A percentile compares a stretch with the other conserved stretches of the same genome.
Evolutionary conservation across 1,140 invertebrate species (phyloP).

Genomic region (Drosophila willistoni): DNA sequence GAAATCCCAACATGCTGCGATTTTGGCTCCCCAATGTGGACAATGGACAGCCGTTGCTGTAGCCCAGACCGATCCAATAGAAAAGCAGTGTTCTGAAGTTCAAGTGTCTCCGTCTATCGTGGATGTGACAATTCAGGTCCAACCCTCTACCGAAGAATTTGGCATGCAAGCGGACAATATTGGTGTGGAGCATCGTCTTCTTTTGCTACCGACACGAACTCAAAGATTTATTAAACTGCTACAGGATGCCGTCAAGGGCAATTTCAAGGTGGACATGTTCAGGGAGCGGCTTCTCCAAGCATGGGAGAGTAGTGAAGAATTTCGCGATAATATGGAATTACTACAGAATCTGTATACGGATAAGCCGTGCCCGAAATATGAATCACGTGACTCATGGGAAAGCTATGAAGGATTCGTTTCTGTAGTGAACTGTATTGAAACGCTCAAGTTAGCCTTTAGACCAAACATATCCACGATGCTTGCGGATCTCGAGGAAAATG

Average conservation of each 20-base stretch:
- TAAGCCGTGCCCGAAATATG: not conserved
- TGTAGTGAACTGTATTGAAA: constrained; percentile 55
- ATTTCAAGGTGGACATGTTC: constrained; percentile 34
- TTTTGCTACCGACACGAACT: constrained; percentile 49
- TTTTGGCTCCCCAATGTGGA: constrained; percentile 27
- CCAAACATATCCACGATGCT: constrained; percentile 52
- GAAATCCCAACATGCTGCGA: constrained; percentile 27
- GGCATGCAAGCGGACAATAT: constrained; percentile 53
- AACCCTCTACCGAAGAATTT: constrained; percentile 32
- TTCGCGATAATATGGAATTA: constrained; percentile 57
- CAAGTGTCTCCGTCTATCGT: constrained; percentile 17
- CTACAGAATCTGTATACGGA: constrained; percentile 60
- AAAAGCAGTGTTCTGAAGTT: constrained; percentile 7
- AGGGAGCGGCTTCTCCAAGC: constrained; percentile 44
- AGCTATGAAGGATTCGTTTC: constrained; percentile 68
- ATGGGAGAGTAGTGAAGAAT: constrained; percentile 62
- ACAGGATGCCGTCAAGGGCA: constrained; percentile 19
- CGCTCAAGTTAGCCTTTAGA: constrained; percentile 50
- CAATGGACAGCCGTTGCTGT: constrained; percentile 15
- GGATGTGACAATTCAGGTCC: constrained; percentile 35
- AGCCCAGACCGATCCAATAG: constrained; percentile 38
- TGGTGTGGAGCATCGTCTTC: constrained; percentile 54
- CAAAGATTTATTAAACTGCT: constrained; percentile 49
- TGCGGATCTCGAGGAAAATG: constrained; percentile 49
- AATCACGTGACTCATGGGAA: constrained; percentile 11